Percentiles rank a stretch among this genome's conserved stretches.
Evolutionary conservation across 2,113 vertebrate species (phyloP).

Genomic region (Nanorana parkeri): DNA sequence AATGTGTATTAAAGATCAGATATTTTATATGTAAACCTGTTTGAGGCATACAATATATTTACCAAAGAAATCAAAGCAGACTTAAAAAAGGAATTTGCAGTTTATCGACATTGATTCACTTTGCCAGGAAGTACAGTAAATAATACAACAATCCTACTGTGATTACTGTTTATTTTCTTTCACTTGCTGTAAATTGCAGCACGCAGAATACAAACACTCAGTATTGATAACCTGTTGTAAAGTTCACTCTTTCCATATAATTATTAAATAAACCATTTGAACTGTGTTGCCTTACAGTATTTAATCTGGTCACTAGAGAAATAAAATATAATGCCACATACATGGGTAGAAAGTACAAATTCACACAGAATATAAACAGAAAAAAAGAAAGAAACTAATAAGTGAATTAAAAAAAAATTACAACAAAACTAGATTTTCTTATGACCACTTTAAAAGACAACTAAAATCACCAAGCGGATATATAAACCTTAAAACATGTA

Average conservation of each 20-base stretch:
- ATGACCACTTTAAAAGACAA: too few species aligned
- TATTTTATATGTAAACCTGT: too few species aligned
- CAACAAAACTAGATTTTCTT: too few species aligned
- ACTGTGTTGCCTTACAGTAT: not conserved
- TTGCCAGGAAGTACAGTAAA: slow-evolving; percentile 25
- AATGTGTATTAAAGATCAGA: too few species aligned
- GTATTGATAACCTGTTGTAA: slow-evolving; percentile 42
- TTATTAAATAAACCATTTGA: not conserved
- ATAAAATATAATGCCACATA: slow-evolving; percentile 1
- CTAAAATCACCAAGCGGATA: too few species aligned
- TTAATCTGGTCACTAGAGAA: not conserved
- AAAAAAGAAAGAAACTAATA: too few species aligned
- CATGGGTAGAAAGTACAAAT: not conserved
- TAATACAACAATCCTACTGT: slow-evolving; percentile 33
- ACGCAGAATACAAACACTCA: not conserved
- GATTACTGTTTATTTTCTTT: slow-evolving; percentile 22
- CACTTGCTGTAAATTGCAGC: slow-evolving; percentile 6
- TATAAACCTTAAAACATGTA: too few species aligned
- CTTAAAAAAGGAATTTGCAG: not conserved
- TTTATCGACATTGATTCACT: not conserved
- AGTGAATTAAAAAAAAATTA: too few species aligned
- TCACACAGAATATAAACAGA: too few species aligned
- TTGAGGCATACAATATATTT: too few species aligned
- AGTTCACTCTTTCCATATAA: not conserved
- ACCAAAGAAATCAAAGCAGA: too few species aligned